Base-by-base conservation (phyloP, 1,140 invertebrate species). In the Drosophila triauraria region DNA sequence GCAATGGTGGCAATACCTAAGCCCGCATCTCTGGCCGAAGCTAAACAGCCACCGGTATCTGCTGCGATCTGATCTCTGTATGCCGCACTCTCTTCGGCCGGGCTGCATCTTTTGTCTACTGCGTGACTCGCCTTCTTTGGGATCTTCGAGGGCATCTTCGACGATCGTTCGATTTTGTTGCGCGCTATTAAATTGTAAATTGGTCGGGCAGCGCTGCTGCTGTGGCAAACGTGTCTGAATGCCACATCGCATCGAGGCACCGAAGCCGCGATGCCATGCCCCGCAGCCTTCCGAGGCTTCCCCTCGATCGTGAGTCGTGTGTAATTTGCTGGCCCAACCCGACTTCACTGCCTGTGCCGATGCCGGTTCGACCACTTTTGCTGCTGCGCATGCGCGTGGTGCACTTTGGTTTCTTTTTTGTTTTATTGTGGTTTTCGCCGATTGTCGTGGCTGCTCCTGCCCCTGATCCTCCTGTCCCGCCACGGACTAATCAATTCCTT, bases 101-200 rank as follows among this genome's bases (percentile, higher is more conserved):
- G 9, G 32, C 10, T 53, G 62, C 42, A 69, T 46, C 61, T 81
- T 44, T 44, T 43, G 44, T 58, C 35, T 47, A n/a, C 50, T 38
- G 38, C 44, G 51, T 47, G 32, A 42, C 27, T 42, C 23, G 43
- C 50, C 75, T 46, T 58, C 56, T 64, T n/a, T 30, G 42, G 47
- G 51, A 75, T 69, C 62, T 62, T 32, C 48, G 38, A 57, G 51
- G 48, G 48, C 40, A 70, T 70, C 47, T 54, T 25, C 72, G 70
- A 47, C 71, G 75, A 86, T 87, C 83, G 80, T 85, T 88, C 81
- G 85, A 88, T 88, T 91, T 91, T 85, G 86, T 79, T 71, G 86
- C 86, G 70, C 61, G 78, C 85, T 91, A 90, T 90, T 90, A 90
- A 91, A 90, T 90, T 85, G 82, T 91, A 90, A 90, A 90, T 90